phyloP scores from a whole-genome alignment of 2,797 vertebrate species.

The Aphelocoma californica region DNA sequence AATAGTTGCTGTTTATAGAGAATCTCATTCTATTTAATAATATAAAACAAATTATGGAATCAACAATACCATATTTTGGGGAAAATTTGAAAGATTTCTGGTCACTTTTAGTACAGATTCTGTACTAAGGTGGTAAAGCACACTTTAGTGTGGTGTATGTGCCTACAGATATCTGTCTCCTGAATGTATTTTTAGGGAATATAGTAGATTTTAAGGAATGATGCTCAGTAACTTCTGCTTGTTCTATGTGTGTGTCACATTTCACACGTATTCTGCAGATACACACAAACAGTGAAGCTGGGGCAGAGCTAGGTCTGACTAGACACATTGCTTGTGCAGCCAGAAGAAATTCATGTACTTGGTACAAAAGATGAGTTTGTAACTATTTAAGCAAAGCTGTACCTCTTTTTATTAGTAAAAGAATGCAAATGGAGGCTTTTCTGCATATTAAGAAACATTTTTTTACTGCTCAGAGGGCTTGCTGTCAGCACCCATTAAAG shows the following conservation, averaged over 20 bases:
- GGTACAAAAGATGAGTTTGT: not conserved
- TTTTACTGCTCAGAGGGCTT: not conserved
- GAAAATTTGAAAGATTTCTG: conserved; percentile 53
- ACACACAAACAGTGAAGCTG: fast-evolving
- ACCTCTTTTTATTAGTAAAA: not conserved
- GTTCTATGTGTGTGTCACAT: not conserved
- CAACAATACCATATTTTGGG: conserved; percentile 23
- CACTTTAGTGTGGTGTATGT: not conserved
- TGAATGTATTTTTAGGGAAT: not conserved
- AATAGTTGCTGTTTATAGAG: conserved; percentile 31
- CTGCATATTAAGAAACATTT: not conserved
- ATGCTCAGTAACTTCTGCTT: not conserved
- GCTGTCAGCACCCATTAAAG: not conserved
- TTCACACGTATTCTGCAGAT: not conserved
- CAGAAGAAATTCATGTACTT: not conserved
- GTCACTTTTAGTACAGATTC: conserved; percentile 43
- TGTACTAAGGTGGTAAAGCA: conserved; percentile 31
- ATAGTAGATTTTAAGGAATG: not conserved
- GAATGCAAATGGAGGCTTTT: not conserved
- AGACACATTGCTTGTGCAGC: not conserved
- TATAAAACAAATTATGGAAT: conserved; percentile 46
- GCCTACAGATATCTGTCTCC: conserved; percentile 11
- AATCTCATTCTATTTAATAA: conserved; percentile 51
- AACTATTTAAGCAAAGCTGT: not conserved
- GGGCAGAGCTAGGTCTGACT: not conserved